Evolutionary conservation across 2,888 invertebrate species (phyloP), one percentile per base, ranked within the genome.

Genomic region (Nebria salina): DNA sequence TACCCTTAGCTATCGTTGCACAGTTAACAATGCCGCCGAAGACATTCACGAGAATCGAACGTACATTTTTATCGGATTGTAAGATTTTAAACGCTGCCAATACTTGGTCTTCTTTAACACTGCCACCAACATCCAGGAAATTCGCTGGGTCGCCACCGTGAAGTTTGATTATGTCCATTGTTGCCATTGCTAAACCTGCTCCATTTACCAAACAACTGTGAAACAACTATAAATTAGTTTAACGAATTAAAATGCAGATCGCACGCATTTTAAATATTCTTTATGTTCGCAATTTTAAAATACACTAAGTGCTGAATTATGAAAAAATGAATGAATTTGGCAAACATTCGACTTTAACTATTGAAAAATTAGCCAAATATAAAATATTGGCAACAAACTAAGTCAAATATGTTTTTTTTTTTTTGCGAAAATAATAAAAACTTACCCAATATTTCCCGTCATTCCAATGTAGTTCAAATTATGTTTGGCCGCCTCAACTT

Each of bases 1-100:
- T 96, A 68, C 99, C 99, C 86, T 95, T 96, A 0, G 99, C 99
- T 85, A 99, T 96, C 0, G 96, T 98, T 5, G 95, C 96, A 90
- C 99, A 99, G 90, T 99, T 98, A 0, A 99, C 99, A 87, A 99
- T 99, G 79, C 99, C 98, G 84, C 98, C 99, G 91, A 99, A 99
- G 1, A 99, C 98, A 90, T 99, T 99, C 0, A 99, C 98, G 83
- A 99, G 92, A 85, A 99, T 95, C 7, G 96, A 95, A 87, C 97
- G 96, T 0, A 99, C 99, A 89, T 95, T 95, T 43, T 94, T 93
- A 90, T 97, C 97, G 85, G 92, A 90, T 41, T 96, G 95, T 78
- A 99, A 91, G 83, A 99, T 96, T 87, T 94, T 93, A 88, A 99
- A 96, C 2, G 99, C 99, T 84, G 97, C 94, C 80, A 94, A 92